Percentiles rank a stretch among this genome's conserved stretches.
phyloP scores from a whole-genome alignment of 2,113 vertebrate genomes.

The Anhinga anhinga region DNA sequence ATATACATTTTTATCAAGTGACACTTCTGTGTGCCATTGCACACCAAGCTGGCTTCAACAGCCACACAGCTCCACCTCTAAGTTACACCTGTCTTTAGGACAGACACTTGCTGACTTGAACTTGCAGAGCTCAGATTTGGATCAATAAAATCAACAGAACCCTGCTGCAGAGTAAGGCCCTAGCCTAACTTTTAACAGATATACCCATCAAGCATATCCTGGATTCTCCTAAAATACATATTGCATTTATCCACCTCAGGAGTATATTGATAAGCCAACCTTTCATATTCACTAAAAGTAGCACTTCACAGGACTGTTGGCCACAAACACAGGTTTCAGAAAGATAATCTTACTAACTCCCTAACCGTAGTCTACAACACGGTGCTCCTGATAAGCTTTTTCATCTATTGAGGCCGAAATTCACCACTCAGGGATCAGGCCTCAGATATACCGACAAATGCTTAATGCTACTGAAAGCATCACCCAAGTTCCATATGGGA shows the following conservation, averaged over 20 bases:
- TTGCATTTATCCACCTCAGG: not conserved
- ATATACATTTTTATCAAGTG: accelerated
- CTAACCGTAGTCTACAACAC: not conserved
- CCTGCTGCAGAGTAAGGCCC: not conserved
- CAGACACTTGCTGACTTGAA: not conserved
- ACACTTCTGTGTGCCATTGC: no score
- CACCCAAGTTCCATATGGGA: not conserved
- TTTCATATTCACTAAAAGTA: not conserved
- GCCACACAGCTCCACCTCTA: not conserved
- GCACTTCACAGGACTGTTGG: not conserved
- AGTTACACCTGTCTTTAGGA: not conserved
- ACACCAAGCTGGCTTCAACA: not conserved
- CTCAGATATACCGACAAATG: not conserved
- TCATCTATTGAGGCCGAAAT: no score
- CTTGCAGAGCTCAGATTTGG: not conserved
- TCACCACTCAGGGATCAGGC: not conserved
- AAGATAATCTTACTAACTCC: not conserved
- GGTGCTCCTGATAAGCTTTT: not conserved
- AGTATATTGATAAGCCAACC: not conserved
- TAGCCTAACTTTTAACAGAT: not conserved
- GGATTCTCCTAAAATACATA: accelerated
- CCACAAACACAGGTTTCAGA: not conserved
- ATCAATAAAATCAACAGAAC: not conserved
- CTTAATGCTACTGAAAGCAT: not conserved
- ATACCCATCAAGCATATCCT: no score